Conservation (phyloP, 2,113 vertebrate genomes). For the Lophotis ruficrista region DNA sequence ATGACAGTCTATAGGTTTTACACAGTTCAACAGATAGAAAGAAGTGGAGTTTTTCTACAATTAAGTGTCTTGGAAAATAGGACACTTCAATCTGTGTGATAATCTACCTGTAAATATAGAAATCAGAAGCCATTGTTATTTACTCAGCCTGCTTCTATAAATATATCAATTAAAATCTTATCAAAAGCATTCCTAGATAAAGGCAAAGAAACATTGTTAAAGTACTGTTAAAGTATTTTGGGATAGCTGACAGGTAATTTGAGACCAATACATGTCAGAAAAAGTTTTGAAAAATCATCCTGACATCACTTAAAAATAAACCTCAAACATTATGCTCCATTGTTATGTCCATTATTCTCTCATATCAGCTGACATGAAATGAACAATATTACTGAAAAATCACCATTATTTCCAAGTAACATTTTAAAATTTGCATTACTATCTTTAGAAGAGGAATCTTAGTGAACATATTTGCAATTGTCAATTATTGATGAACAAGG, state of each 20-base stretch:
- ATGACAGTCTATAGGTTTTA: background rate
- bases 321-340: background rate
- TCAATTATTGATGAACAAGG: background rate
- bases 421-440: background rate
- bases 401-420: background rate
- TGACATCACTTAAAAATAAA: background rate
- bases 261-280: background rate
- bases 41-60: background rate
- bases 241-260: slow-evolving; percentile 7
- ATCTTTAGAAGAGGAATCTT: background rate
- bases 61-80: background rate
- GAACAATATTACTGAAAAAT: background rate
- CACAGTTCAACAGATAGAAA: slow-evolving; percentile 1
- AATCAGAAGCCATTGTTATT: background rate
- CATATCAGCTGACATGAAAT: background rate
- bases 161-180: slow-evolving; percentile 1
- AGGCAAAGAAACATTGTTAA: background rate
- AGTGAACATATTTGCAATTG: background rate
- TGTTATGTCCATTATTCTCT: background rate
- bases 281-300: background rate
- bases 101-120: slow-evolving; percentile 39
- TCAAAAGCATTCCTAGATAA: background rate
- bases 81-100: background rate
- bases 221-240: background rate
- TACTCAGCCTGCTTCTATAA: background rate